Evolutionary conservation across 1,140 invertebrate species (phyloP).

Genomic region (Pachyrhynchus sulphureomaculatus): DNA sequence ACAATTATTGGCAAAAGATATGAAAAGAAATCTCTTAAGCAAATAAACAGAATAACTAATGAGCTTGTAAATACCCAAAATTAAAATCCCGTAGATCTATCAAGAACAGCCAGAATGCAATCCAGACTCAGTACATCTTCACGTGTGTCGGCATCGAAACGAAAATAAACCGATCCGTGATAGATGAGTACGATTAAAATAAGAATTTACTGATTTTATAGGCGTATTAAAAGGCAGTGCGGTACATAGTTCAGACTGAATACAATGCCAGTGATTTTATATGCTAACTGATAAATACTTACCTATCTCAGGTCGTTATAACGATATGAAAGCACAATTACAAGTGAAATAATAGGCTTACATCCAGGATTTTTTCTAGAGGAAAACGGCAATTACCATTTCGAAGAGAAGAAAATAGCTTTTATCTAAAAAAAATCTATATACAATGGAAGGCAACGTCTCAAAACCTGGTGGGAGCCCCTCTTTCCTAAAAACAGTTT

Average conservation of each 20-base stretch:
- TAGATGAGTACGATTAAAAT: constrained; percentile 30
- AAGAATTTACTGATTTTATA: constrained; percentile 28
- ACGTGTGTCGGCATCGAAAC: constrained; percentile 24
- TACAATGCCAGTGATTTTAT: too few relatives aligned
- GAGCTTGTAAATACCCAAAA: neutral
- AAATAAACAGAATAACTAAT: constrained; percentile 6
- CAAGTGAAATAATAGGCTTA: too few relatives aligned
- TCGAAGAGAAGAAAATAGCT: too few relatives aligned
- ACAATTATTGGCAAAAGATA: neutral
- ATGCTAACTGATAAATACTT: too few relatives aligned
- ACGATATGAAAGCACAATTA: too few relatives aligned
- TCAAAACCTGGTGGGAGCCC: too few relatives aligned
- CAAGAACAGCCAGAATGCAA: constrained; percentile 16
- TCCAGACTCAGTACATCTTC: constrained; percentile 25
- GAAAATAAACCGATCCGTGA: constrained; percentile 31
- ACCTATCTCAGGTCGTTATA: too few relatives aligned
- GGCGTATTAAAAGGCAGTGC: neutral
- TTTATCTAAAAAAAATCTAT: too few relatives aligned
- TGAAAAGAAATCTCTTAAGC: neutral
- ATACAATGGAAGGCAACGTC: too few relatives aligned
- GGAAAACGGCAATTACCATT: too few relatives aligned
- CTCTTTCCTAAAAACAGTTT: too few relatives aligned
- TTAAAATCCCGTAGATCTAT: constrained; percentile 15
- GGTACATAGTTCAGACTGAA: neutral
- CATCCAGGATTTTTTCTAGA: too few relatives aligned